phyloP scores from a whole-genome alignment of 2,888 invertebrate species.

The Orgyia antiqua region DNA sequence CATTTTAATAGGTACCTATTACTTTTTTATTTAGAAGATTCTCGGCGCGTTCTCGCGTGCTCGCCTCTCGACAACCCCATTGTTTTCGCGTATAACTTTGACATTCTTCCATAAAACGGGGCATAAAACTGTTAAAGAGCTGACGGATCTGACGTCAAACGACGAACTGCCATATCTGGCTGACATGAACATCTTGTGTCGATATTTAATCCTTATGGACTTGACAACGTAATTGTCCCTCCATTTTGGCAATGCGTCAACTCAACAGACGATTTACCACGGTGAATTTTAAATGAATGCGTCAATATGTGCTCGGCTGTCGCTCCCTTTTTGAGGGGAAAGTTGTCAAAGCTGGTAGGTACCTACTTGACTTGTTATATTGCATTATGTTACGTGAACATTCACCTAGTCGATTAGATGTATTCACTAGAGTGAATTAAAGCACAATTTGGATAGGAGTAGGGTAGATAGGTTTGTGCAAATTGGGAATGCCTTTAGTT shows the following conservation, averaged over 20 bases:
- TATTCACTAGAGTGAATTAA: too few relatives aligned
- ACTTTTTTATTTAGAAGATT: slow-evolving; percentile 32
- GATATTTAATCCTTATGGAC: slow-evolving; percentile 43
- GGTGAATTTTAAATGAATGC: slow-evolving; percentile 32
- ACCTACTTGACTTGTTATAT: neutral
- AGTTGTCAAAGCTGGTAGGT: slow-evolving; percentile 16
- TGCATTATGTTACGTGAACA: too few relatives aligned
- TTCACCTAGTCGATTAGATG: too few relatives aligned
- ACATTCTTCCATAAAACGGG: slow-evolving; percentile 38
- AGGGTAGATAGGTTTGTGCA: too few relatives aligned
- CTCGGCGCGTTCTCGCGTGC: slow-evolving; percentile 24
- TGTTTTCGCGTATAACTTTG: slow-evolving; percentile 37
- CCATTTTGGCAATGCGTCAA: slow-evolving; percentile 55
- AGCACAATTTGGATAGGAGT: too few relatives aligned
- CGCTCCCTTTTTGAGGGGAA: slow-evolving; percentile 12
- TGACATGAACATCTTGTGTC: slow-evolving; percentile 37
- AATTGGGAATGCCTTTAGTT: too few relatives aligned
- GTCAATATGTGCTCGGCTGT: slow-evolving; percentile 21
- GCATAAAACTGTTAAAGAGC: slow-evolving; percentile 35
- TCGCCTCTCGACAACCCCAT: slow-evolving; percentile 18
- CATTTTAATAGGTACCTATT: slow-evolving; percentile 32
- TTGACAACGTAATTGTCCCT: slow-evolving; percentile 52
- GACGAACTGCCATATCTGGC: slow-evolving; percentile 32
- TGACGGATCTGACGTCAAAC: slow-evolving; percentile 30
- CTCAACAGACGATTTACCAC: slow-evolving; percentile 31